A percentile compares a stretch with the other conserved stretches of the same genome.
phyloP scores from a whole-genome alignment of 1,140 invertebrate genomes.

The Pseudomyrmex gracilis region DNA sequence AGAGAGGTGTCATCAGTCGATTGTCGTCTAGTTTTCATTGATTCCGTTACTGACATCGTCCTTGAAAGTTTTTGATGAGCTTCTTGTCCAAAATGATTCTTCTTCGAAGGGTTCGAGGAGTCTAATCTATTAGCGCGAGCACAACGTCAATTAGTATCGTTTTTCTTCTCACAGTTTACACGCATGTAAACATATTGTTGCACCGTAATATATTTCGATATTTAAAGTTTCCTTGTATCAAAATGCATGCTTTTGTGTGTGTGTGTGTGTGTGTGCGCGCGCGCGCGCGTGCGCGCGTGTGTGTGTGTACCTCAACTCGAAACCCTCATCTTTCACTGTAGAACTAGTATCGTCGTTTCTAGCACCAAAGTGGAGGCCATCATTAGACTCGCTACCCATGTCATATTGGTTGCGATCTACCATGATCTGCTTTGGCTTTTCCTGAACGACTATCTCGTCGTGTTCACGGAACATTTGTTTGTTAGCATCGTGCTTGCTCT shows the following conservation, averaged over 20 bases:
- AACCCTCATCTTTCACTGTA: slow-evolving; percentile 74
- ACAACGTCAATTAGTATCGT: background rate
- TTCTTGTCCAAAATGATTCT: slow-evolving; percentile 61
- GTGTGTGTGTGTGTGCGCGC: too few relatives aligned
- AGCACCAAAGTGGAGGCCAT: slow-evolving; percentile 69
- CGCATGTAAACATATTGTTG: background rate
- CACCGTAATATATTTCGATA: background rate
- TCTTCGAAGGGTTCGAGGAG: slow-evolving; percentile 68
- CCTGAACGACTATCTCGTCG: slow-evolving; percentile 60
- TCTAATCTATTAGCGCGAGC: slow-evolving; percentile 64
- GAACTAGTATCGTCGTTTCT: slow-evolving; percentile 71
- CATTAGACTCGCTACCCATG: slow-evolving; percentile 65
- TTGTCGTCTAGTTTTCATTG: slow-evolving; percentile 50
- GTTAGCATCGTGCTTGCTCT: slow-evolving; percentile 71
- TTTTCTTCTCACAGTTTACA: background rate
- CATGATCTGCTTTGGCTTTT: slow-evolving; percentile 71
- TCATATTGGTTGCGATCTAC: slow-evolving; percentile 78
- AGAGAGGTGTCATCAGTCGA: slow-evolving; percentile 51
- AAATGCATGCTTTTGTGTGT: background rate
- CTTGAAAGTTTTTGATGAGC: slow-evolving; percentile 33
- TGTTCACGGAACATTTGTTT: slow-evolving; percentile 56
- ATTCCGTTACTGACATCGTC: slow-evolving; percentile 19
- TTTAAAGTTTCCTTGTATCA: background rate
- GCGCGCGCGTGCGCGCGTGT: too few relatives aligned
- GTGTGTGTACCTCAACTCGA: slow-evolving; percentile 75